phyloP scores from a whole-genome alignment of 2,113 vertebrate genomes.

The Elanoides forficatus region DNA sequence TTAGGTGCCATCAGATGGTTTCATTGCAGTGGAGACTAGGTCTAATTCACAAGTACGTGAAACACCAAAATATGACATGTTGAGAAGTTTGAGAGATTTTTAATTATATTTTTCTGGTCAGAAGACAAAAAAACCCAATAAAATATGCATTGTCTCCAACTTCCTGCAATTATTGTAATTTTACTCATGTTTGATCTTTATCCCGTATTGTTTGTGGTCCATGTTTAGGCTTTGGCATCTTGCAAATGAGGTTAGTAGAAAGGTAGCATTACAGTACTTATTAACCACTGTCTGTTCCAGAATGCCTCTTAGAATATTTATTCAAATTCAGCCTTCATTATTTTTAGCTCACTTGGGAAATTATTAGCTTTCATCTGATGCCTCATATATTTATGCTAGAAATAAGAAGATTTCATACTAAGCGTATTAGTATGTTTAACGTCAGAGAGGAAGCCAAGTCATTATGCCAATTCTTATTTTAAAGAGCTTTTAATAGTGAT shows the following conservation, averaged over 20 bases:
- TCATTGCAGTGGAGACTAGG: neutral
- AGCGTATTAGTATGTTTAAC: conserved; percentile 56
- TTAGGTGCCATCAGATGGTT: neutral
- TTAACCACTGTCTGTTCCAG: conserved; percentile 17
- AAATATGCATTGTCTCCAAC: neutral
- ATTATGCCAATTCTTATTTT: conserved; percentile 46
- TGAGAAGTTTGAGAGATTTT: neutral
- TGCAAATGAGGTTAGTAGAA: neutral
- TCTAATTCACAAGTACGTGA: neutral
- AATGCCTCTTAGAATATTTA: neutral
- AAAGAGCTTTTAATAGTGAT: conserved; percentile 4
- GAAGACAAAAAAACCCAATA: neutral
- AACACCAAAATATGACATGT: neutral
- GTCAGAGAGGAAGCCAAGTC: conserved; percentile 45
- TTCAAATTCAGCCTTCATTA: conserved; percentile 19
- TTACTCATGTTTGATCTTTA: neutral
- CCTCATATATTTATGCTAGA: conserved; percentile 38
- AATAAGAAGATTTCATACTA: conserved; percentile 65
- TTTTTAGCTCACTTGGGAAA: conserved; percentile 49
- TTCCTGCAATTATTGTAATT: neutral
- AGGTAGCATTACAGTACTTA: neutral
- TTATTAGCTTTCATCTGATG: conserved; percentile 47
- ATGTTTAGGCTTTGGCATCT: neutral
- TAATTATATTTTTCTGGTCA: neutral
- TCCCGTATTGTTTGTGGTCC: neutral